phyloP scores from a whole-genome alignment of 2,113 vertebrate genomes.

The Numenius arquata region DNA sequence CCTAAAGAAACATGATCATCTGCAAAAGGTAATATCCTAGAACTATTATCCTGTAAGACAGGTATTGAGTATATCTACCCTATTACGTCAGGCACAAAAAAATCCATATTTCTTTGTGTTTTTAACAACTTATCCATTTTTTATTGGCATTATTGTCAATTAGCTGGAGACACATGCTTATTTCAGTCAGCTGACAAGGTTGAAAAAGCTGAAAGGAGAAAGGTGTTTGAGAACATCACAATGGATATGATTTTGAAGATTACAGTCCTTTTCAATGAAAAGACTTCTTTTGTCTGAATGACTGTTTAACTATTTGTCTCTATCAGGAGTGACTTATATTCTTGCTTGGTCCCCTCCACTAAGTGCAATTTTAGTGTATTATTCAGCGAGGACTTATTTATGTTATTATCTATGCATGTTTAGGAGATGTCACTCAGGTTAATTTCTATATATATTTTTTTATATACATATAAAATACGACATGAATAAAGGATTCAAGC shows the following conservation, averaged over 20 bases:
- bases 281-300: background rate
- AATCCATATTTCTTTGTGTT: background rate
- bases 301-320: background rate
- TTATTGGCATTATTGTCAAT: background rate
- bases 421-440: background rate
- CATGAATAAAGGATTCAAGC: background rate
- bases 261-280: background rate
- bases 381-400: background rate
- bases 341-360: background rate
- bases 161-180: background rate
- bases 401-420: background rate
- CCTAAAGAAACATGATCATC: background rate
- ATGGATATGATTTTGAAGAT: background rate
- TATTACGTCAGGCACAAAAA: background rate
- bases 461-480: background rate
- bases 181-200: background rate
- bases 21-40: background rate
- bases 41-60: background rate
- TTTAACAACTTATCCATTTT: background rate
- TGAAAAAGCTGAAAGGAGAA: background rate
- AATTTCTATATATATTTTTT: background rate
- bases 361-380: background rate
- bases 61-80: background rate
- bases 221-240: background rate
- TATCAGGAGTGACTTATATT: background rate